A percentile compares a stretch with the other conserved stretches of the same genome.
Evolutionary conservation across 2,888 invertebrate genomes (phyloP).

Genomic region (Luperina nickerlii): DNA sequence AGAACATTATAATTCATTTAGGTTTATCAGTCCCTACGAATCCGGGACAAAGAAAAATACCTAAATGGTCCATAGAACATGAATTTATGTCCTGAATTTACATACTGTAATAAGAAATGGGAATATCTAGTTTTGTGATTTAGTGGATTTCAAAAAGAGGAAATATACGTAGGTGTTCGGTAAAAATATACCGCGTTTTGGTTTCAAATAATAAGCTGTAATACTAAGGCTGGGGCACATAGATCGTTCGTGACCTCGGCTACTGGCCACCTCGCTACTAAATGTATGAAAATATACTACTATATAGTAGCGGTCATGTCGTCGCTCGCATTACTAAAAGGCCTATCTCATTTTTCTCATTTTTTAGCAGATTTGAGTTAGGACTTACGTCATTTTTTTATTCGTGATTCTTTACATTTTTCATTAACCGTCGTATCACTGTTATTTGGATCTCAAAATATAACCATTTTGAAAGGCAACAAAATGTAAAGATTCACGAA

Average conservation of each 20-base stretch:
- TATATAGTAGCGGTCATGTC: not conserved
- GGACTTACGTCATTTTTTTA: too few relatives aligned
- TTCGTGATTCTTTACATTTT: too few relatives aligned
- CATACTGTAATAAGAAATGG: slow-evolving; percentile 50
- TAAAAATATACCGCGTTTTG: not conserved
- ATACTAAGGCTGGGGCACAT: not conserved
- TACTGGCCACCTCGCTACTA: not conserved
- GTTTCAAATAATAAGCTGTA: not conserved
- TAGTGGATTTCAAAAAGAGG: slow-evolving; percentile 4
- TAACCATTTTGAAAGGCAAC: too few relatives aligned
- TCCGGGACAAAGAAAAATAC: slow-evolving; percentile 13
- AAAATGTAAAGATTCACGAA: too few relatives aligned
- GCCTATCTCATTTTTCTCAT: too few relatives aligned
- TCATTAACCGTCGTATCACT: too few relatives aligned
- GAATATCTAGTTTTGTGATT: slow-evolving; percentile 27
- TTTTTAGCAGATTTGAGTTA: too few relatives aligned
- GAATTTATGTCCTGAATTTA: slow-evolving; percentile 53
- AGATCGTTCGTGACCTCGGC: not conserved
- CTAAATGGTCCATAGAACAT: slow-evolving; percentile 15
- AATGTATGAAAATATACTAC: not conserved
- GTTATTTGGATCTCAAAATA: too few relatives aligned
- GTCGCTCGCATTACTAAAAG: too few relatives aligned
- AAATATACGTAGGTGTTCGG: not conserved
- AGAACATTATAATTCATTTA: slow-evolving; percentile 46
- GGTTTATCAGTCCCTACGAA: slow-evolving; percentile 38